Percentiles rank a stretch among this genome's conserved stretches.
Conservation (phyloP, 1,140 invertebrate genomes). For the Brachionus angularis region DNA sequence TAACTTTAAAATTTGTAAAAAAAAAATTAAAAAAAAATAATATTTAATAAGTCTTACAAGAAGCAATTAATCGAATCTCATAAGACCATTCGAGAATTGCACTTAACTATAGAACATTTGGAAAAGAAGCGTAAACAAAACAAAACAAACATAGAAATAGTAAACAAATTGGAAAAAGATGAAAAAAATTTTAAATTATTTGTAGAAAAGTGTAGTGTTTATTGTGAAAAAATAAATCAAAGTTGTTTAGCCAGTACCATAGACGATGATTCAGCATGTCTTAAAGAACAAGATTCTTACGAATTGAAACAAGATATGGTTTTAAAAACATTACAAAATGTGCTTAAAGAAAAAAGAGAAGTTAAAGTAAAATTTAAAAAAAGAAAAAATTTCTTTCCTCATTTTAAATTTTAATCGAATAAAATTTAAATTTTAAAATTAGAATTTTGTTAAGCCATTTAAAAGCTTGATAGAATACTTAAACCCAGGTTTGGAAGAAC, state of each 20-base stretch:
- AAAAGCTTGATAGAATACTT: conserved; percentile 8
- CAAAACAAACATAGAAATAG: neutral
- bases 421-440: neutral
- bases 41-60: conserved; percentile 9
- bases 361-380: neutral
- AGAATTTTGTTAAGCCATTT: conserved; percentile 13
- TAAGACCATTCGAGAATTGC: conserved; percentile 28
- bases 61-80: conserved; percentile 39
- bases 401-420: neutral
- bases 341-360: conserved; percentile 29
- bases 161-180: no score
- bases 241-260: neutral
- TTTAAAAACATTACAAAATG: conserved; percentile 7
- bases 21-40: neutral
- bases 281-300: neutral
- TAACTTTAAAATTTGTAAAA: neutral
- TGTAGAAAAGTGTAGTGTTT: neutral
- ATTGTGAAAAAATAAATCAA: conserved; percentile 37
- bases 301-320: conserved; percentile 11
- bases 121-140: conserved; percentile 24
- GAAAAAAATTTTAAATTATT: neutral
- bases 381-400: neutral
- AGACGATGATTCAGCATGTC: conserved; percentile 24
- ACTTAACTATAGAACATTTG: conserved; percentile 10
- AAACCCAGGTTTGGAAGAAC: conserved; percentile 1